Percentiles rank a stretch among this genome's conserved stretches.
Conservation (phyloP, 2,113 vertebrate species). For the Zootoca vivipara region DNA sequence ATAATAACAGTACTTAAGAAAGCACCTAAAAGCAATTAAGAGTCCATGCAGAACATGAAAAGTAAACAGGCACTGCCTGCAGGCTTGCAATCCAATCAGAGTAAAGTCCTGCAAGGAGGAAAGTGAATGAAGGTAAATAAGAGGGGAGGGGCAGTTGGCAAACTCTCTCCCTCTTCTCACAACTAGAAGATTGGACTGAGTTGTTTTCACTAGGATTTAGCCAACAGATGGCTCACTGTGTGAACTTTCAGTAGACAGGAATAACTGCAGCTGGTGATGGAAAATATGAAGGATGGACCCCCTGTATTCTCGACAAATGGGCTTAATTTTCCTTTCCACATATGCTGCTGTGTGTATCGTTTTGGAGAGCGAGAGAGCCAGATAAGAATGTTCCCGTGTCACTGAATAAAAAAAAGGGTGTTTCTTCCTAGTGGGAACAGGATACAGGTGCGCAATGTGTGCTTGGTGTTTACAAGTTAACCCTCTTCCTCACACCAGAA, state of each 20-base stretch:
- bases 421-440: conserved; percentile 5
- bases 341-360: conserved; percentile 15
- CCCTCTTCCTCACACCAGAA: not conserved
- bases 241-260: conserved; percentile 57
- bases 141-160: not conserved
- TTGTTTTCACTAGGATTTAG: conserved; percentile 50
- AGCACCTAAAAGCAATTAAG: not conserved
- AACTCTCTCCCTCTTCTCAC: conserved; percentile 22
- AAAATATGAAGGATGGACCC: conserved; percentile 34
- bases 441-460: not conserved
- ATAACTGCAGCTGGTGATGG: conserved; percentile 46
- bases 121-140: not conserved
- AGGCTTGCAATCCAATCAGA: not conserved
- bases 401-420: conserved; percentile 12
- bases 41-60: not conserved
- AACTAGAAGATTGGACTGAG: conserved; percentile 20
- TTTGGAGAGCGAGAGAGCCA: conserved; percentile 28
- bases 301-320: conserved; percentile 9
- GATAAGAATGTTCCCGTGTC: conserved; percentile 33
- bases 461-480: not conserved
- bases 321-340: conserved; percentile 40
- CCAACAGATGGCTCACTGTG: conserved; percentile 56
- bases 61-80: conserved; percentile 10
- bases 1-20: not conserved
- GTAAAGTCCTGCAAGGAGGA: not conserved